Evolutionary conservation across 64 coral and sea anemone species (phyloP).

Genomic region (Pachyseris speciosa): DNA sequence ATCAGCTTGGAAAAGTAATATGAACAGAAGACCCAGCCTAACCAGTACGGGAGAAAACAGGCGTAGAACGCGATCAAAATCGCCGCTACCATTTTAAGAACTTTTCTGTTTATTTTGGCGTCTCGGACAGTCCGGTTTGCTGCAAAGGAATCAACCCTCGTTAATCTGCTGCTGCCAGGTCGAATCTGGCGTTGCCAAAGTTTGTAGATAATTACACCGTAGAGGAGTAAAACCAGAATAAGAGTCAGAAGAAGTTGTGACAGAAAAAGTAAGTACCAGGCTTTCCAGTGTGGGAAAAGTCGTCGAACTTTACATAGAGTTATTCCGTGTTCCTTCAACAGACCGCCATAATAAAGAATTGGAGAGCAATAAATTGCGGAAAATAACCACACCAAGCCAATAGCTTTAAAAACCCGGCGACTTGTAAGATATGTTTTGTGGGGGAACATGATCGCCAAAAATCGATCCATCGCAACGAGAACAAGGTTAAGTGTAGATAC

Average conservation of each 20-base stretch:
- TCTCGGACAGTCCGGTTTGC: background rate
- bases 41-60: constrained; percentile 59
- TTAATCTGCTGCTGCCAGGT: background rate
- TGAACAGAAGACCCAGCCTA: constrained; percentile 59
- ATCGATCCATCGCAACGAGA: constrained; percentile 61
- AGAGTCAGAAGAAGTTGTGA: background rate
- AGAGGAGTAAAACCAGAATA: constrained; percentile 35
- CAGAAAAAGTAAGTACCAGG: constrained; percentile 53
- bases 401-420: background rate
- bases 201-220: constrained; percentile 26
- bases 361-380: constrained; percentile 34
- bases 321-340: background rate
- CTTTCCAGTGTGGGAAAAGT: constrained; percentile 43
- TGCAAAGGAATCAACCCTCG: background rate
- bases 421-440: constrained; percentile 24
- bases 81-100: constrained; percentile 45
- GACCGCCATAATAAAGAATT: constrained; percentile 16
- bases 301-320: constrained; percentile 39
- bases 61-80: constrained; percentile 51
- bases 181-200: background rate
- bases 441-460: constrained; percentile 35
- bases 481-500: constrained; percentile 17
- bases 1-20: constrained; percentile 18
- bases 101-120: constrained; percentile 30
- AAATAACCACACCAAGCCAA: constrained; percentile 18